A percentile compares a stretch with the other conserved stretches of the same genome.
Conservation (phyloP, 2,113 vertebrate genomes). For the Mystacornis crossleyi region DNA sequence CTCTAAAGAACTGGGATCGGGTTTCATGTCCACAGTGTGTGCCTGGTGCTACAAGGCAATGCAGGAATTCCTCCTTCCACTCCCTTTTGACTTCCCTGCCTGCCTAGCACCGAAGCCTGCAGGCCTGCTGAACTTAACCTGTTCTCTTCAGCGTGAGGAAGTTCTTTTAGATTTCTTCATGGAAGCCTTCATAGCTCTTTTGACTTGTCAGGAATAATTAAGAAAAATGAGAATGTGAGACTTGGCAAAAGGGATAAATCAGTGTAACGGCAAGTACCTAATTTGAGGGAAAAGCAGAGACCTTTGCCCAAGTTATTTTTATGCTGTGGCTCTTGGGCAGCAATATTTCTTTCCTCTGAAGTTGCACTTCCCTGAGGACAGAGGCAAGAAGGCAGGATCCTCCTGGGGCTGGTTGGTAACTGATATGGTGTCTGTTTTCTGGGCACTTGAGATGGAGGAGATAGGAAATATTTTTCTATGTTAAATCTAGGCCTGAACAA, state of each 20-base stretch:
- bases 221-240: not conserved
- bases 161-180: not conserved
- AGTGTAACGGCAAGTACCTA: not conserved
- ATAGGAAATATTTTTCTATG: not conserved
- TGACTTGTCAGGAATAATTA: not conserved
- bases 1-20: not conserved
- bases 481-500: not conserved
- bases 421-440: not conserved
- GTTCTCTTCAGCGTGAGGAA: not conserved
- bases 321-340: not conserved
- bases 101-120: not conserved
- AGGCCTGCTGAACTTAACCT: not conserved
- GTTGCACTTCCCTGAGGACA: not conserved
- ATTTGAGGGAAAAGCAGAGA: not conserved
- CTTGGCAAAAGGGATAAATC: not conserved
- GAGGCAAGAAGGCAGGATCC: not conserved
- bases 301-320: not conserved
- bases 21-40: accelerated
- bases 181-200: not conserved
- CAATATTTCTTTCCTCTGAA: not conserved
- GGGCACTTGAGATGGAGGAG: not conserved
- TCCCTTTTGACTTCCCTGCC: accelerated
- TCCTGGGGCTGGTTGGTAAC: not conserved
- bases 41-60: not conserved
- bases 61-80: not conserved